Conservation (phyloP, 2,888 invertebrate species). For the Spatulosminthurus flaviceps region DNA sequence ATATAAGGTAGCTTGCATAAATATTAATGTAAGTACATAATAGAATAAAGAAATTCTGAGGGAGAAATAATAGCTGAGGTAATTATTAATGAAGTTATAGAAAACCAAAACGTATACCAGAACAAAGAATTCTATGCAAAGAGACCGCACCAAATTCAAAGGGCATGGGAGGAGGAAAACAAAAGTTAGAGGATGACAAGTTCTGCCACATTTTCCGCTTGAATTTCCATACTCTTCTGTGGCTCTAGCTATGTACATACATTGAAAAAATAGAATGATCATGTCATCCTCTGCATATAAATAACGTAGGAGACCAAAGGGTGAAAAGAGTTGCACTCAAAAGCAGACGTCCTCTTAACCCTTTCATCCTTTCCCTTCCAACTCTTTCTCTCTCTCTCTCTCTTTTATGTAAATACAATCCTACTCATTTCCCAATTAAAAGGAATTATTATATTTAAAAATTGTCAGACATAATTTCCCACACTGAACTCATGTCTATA, state of each 20-base stretch:
- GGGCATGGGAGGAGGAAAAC: background rate
- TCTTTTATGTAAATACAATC: no score
- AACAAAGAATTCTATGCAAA: background rate
- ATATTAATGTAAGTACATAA: no score
- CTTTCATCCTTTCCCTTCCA: background rate
- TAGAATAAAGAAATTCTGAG: no score
- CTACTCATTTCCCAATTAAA: no score
- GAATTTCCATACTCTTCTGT: no score
- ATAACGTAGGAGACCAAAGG: background rate
- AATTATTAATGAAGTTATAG: background rate
- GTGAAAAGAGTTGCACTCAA: conserved; percentile 6
- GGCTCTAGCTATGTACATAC: no score
- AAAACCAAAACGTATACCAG: background rate
- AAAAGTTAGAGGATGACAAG: background rate
- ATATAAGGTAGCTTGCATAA: no score
- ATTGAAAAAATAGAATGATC: background rate
- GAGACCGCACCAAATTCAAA: background rate
- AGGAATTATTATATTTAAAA: no score
- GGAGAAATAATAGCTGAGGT: background rate
- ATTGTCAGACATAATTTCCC: no score
- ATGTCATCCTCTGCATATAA: background rate
- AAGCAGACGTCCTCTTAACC: conserved; percentile 7
- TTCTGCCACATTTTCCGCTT: background rate
- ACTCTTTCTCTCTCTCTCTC: no score
- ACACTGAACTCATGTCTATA: no score